These are phyloP conservation scores for Eunapius fragilis DNA, from an alignment of 37 sponge, comb jelly and placozoan species.

Conservation along the genomic window DNA sequence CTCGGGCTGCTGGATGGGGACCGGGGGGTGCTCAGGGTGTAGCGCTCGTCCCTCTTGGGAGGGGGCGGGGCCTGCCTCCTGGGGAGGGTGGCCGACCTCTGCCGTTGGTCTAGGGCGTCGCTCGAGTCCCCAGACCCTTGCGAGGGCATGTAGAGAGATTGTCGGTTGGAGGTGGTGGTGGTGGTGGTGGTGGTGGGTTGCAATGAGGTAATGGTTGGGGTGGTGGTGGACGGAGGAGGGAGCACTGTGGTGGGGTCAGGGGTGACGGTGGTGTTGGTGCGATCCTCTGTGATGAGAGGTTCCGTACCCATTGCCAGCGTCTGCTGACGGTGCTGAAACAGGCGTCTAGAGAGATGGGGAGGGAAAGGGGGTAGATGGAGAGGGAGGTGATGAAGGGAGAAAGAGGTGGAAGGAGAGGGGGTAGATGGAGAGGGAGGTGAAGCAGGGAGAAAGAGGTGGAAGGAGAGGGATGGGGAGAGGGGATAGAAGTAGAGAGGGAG, in stretches of 20 bases:
- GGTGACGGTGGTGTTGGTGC: neutral
- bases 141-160: neutral
- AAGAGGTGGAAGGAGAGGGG: neutral
- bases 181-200: neutral
- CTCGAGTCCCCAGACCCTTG: neutral
- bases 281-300: neutral
- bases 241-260: neutral
- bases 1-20: neutral
- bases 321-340: neutral
- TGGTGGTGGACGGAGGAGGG: neutral
- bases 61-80: conserved; percentile 45
- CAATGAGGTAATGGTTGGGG: neutral
- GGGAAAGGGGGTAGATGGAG: neutral
- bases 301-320: neutral
- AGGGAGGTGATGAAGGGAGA: neutral
- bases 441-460: neutral
- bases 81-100: neutral
- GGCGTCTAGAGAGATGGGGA: neutral
- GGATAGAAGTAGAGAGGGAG: neutral
- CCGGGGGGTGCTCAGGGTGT: conserved; percentile 16
- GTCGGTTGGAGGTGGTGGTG: neutral
- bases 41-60: conserved; percentile 14
- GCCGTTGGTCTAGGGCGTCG: neutral
- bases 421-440: neutral
- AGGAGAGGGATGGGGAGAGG: neutral